Evolutionary conservation across 2,113 vertebrate species (phyloP).

Genomic region (Phalacrocorax aristotelis): DNA sequence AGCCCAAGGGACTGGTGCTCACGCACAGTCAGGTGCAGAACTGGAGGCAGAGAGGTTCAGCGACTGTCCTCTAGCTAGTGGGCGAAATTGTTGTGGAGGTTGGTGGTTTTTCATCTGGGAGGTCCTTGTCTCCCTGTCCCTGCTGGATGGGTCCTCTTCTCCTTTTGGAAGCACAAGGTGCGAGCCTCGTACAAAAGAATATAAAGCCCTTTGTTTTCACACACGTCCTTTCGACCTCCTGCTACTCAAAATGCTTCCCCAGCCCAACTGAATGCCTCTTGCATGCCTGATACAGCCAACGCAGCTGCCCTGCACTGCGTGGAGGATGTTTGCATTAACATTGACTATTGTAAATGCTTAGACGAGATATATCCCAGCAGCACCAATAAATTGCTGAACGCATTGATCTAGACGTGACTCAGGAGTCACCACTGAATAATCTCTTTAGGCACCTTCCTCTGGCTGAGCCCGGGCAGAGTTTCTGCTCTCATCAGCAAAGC

Average conservation of each 20-base stretch:
- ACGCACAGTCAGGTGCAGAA: not conserved
- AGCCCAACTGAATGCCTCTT: not conserved
- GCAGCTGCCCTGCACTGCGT: not conserved
- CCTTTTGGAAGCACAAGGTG: not conserved
- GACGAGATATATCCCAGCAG: not conserved
- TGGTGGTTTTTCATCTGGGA: not conserved
- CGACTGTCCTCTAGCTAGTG: not conserved
- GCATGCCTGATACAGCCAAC: not conserved
- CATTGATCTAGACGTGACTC: slow-evolving; percentile 33
- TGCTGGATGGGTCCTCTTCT: not conserved
- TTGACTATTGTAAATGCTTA: not conserved
- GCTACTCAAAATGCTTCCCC: slow-evolving; percentile 1
- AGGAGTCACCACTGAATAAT: slow-evolving; percentile 43
- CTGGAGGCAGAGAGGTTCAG: slow-evolving; percentile 28
- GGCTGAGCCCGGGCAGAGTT: not conserved
- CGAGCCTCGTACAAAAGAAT: not conserved
- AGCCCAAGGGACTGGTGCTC: not conserved
- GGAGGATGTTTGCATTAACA: slow-evolving; percentile 17
- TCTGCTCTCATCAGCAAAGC: slow-evolving; percentile 45
- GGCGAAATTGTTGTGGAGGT: not conserved
- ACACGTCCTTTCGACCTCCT: not conserved
- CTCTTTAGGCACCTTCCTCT: not conserved
- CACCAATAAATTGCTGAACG: not conserved
- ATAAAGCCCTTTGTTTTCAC: not conserved
- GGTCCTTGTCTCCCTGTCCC: not conserved